Percentiles rank a stretch among this genome's conserved stretches.
These are phyloP conservation scores for Liodrosophila aerea DNA, from an alignment of 2,888 invertebrate genomes.

Conservation along the genomic window DNA sequence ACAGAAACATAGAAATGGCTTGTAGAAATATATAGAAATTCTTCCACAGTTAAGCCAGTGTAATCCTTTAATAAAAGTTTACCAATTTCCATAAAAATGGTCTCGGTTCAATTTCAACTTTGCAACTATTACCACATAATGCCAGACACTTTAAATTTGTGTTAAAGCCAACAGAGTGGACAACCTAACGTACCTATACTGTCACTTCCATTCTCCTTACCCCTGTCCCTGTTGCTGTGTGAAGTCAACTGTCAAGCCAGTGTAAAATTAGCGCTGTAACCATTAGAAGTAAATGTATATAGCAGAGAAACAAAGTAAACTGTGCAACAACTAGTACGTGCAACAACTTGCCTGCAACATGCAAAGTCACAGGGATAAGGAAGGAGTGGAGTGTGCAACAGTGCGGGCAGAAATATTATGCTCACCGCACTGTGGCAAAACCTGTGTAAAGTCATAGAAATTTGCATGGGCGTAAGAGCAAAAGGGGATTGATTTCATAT, in stretches of 20 bases:
- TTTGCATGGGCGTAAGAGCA: neutral
- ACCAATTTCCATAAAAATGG: too few species aligned
- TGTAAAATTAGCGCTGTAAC: slow-evolving; percentile 67
- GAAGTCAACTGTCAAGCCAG: slow-evolving; percentile 66
- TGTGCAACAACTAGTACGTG: slow-evolving; percentile 37
- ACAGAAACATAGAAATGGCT: too few species aligned
- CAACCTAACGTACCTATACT: slow-evolving; percentile 1
- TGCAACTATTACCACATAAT: neutral
- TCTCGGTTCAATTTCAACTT: neutral
- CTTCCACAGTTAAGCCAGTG: too few species aligned
- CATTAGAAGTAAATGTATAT: slow-evolving; percentile 44
- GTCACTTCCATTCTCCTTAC: neutral
- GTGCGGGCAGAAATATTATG: slow-evolving; percentile 37
- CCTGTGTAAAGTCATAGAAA: slow-evolving; percentile 3
- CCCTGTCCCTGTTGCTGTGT: neutral
- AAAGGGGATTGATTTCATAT: neutral
- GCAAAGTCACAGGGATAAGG: slow-evolving; percentile 51
- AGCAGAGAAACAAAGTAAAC: slow-evolving; percentile 35
- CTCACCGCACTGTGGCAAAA: slow-evolving; percentile 6
- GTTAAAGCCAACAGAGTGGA: slow-evolving; percentile 29
- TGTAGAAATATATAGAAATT: too few species aligned
- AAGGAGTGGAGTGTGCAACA: slow-evolving; percentile 21
- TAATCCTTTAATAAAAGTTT: too few species aligned
- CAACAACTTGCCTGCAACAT: slow-evolving; percentile 60
- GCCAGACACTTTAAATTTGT: slow-evolving; percentile 18